Evolutionary conservation across 1,140 invertebrate species (phyloP).

Genomic region (Lerema accius): DNA sequence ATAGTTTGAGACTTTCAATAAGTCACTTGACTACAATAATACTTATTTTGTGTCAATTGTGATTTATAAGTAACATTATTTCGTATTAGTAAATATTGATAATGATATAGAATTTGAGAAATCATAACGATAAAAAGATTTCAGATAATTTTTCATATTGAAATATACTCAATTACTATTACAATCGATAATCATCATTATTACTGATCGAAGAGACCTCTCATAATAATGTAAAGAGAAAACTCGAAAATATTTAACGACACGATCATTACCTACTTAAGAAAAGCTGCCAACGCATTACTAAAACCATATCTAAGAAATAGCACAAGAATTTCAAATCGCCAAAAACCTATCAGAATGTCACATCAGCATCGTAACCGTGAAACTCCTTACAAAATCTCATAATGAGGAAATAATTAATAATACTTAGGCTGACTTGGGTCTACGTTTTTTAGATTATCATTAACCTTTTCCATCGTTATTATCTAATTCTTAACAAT

Average conservation of each 20-base stretch:
- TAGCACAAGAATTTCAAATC: background rate
- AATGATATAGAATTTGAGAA: no score
- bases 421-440: constrained; percentile 71
- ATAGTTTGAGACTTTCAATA: no score
- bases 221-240: no score
- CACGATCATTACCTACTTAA: constrained; percentile 13
- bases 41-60: no score
- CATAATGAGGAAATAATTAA: constrained; percentile 50
- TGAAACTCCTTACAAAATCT: constrained; percentile 42
- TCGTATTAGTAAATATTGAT: no score
- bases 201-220: no score
- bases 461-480: constrained; percentile 45
- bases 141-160: no score
- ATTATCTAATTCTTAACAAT: constrained; percentile 66
- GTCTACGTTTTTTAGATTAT: constrained; percentile 49
- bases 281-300: constrained; percentile 14
- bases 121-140: no score
- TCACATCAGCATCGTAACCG: constrained; percentile 9
- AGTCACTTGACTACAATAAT: no score
- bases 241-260: background rate
- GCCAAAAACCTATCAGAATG: constrained; percentile 6
- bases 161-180: no score
- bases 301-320: constrained; percentile 11
- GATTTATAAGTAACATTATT: no score
- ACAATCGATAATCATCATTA: no score